Evolutionary conservation across 2,113 vertebrate genomes (phyloP), one percentile per base, ranked within the genome.

Genomic region (Dromas ardeola): DNA sequence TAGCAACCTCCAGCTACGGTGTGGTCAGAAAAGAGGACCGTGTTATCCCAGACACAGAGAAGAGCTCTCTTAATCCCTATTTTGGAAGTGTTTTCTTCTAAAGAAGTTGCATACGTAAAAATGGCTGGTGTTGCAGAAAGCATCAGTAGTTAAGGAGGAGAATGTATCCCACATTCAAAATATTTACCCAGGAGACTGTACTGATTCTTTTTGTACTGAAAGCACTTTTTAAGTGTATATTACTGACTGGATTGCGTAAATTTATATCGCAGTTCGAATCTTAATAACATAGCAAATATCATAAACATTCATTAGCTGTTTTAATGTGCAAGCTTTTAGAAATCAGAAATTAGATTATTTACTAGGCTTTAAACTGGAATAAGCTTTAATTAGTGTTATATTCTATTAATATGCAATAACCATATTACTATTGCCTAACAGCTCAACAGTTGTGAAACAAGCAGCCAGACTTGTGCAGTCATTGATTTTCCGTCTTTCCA

Each of bases 361-460:
- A 53, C 53, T 56, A 82, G 61, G 21, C 52, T 84, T 92, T 91
- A 79, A 82, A 14, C 9, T 89, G 53, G 36, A 92, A 91, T 86
- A 87, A 76, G 40, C 81, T 87, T 81, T 78, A 95, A 72, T 86
- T 94, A 80, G 13, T 80, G 22, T 85, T 95, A 34, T 38, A 84
- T 77, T 88, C 79, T 73, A 49, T 91, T 80, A 86, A 89, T 91
- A 80, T 77, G 79, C 58, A 91, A 34, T 73, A 95, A 76, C 42
- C 49, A 70, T 80, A 58, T 85, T 91, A 49, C 58, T 91, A 30
- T 81, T 91, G 88, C 81, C 78, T 71, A 92, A 86, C 29, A 92
- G 79, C 62, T 42, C 0, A 0, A 42, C 43, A 76, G 69, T 79
- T 91, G 49, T 86, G 77, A 93, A 91, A 91, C 69, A 86, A 88